Conservation (phyloP, 2,888 invertebrate species). For the Nomada ruficornis region DNA sequence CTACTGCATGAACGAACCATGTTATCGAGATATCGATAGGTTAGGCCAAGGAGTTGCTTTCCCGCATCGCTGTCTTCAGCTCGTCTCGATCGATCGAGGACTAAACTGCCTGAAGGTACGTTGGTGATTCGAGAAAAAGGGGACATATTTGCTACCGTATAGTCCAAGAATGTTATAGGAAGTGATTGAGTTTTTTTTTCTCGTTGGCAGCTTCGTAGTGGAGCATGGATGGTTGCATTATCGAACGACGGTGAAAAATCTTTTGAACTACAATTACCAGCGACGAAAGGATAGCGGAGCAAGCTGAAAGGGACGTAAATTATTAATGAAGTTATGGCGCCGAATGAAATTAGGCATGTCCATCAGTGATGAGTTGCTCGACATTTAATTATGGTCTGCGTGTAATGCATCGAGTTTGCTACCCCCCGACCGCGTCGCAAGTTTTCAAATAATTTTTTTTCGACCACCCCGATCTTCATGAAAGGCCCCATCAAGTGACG, state of each 20-base stretch:
- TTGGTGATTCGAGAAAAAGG: neutral
- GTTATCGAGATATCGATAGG: slow-evolving; percentile 57
- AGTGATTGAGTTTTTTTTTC: neutral
- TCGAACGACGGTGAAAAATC: slow-evolving; percentile 45
- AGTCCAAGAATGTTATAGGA: slow-evolving; percentile 1
- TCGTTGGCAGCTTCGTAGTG: neutral
- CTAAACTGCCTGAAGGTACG: neutral
- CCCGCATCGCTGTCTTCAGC: neutral
- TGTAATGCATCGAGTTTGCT: slow-evolving; percentile 62
- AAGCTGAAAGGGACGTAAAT: slow-evolving; percentile 55
- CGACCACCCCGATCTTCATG: slow-evolving; percentile 16
- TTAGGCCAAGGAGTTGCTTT: slow-evolving; percentile 32
- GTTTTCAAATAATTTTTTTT: slow-evolving; percentile 67
- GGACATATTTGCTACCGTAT: slow-evolving; percentile 11
- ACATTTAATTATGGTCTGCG: slow-evolving; percentile 68
- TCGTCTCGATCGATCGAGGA: neutral
- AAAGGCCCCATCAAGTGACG: slow-evolving; percentile 19
- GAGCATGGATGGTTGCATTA: neutral
- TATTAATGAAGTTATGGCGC: slow-evolving; percentile 62
- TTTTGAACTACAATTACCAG: slow-evolving; percentile 48
- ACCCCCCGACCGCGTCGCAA: slow-evolving; percentile 13
- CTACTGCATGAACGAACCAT: slow-evolving; percentile 52
- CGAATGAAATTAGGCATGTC: slow-evolving; percentile 65
- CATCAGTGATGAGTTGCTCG: slow-evolving; percentile 66
- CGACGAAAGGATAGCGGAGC: slow-evolving; percentile 16